phyloP scores from a whole-genome alignment of 1,140 invertebrate genomes.

The Psix sp. region DNA sequence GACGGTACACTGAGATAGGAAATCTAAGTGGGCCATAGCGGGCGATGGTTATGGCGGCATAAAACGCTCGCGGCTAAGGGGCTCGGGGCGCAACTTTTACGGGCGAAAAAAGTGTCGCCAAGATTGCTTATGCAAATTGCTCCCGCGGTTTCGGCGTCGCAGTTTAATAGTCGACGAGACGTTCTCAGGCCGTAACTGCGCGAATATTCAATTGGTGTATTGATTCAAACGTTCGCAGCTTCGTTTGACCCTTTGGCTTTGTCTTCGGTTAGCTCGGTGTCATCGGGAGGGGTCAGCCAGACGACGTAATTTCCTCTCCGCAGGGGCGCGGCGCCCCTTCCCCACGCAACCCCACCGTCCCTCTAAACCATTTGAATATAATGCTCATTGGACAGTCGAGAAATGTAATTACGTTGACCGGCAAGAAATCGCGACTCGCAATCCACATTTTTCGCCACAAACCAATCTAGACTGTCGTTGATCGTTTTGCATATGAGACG shows the following conservation, averaged over 20 bases:
- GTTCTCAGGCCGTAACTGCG: constrained; percentile 21
- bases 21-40: constrained; percentile 78
- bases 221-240: constrained; percentile 17
- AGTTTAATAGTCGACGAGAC: background rate
- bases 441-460: no score
- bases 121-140: constrained; percentile 78
- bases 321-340: constrained; percentile 60
- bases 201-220: constrained; percentile 41
- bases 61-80: constrained; percentile 68
- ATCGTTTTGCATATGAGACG: constrained; percentile 48
- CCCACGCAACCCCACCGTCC: constrained; percentile 62
- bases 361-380: constrained; percentile 73
- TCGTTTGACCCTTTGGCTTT: constrained; percentile 16
- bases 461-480: constrained; percentile 34
- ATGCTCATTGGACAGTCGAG: constrained; percentile 60
- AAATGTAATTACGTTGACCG: constrained; percentile 76
- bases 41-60: constrained; percentile 76
- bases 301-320: constrained; percentile 73
- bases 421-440: constrained; percentile 25
- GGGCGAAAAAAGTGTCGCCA: constrained; percentile 75
- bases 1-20: constrained; percentile 70
- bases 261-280: constrained; percentile 12
- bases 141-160: background rate
- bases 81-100: constrained; percentile 70
- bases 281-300: constrained; percentile 62